A percentile compares a stretch with the other conserved stretches of the same genome.
phyloP scores from a whole-genome alignment of 2,797 vertebrate species.

The Sebastiscus tertius region DNA sequence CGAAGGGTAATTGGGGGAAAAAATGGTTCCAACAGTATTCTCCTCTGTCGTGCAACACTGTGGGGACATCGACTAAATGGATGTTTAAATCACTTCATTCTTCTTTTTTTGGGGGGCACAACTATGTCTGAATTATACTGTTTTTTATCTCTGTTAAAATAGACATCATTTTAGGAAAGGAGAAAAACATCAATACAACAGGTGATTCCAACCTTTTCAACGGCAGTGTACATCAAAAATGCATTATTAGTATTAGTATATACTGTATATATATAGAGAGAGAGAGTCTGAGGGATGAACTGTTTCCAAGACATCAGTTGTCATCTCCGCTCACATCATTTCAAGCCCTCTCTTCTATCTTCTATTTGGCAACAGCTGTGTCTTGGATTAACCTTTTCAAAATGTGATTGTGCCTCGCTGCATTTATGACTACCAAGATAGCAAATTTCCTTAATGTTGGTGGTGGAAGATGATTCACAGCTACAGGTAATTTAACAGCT shows the following conservation, averaged over 20 bases:
- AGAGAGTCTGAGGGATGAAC: not conserved
- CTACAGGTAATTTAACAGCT: not conserved
- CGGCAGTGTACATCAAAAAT: too few relatives aligned
- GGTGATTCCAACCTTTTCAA: too few relatives aligned
- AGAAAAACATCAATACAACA: too few relatives aligned
- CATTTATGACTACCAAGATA: not conserved
- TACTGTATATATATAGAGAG: not conserved
- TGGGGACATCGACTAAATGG: not conserved
- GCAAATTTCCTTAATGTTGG: not conserved
- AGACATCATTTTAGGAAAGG: too few relatives aligned
- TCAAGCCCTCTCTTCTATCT: not conserved
- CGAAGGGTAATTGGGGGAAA: not conserved
- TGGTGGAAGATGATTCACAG: not conserved
- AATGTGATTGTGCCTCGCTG: not conserved
- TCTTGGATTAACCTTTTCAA: not conserved
- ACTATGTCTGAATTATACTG: too few relatives aligned
- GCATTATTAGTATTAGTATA: not conserved
- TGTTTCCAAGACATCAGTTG: not conserved
- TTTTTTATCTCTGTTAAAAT: not conserved
- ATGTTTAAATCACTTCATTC: not conserved
- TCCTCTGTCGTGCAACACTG: not conserved
- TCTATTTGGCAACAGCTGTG: not conserved
- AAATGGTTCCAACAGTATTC: not conserved
- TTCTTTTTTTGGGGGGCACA: not conserved
- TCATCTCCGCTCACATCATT: conserved; percentile 16